These are phyloP conservation scores for Littorina saxatilis DNA, from an alignment of 1,140 invertebrate genomes.

Conservation along the genomic window DNA sequence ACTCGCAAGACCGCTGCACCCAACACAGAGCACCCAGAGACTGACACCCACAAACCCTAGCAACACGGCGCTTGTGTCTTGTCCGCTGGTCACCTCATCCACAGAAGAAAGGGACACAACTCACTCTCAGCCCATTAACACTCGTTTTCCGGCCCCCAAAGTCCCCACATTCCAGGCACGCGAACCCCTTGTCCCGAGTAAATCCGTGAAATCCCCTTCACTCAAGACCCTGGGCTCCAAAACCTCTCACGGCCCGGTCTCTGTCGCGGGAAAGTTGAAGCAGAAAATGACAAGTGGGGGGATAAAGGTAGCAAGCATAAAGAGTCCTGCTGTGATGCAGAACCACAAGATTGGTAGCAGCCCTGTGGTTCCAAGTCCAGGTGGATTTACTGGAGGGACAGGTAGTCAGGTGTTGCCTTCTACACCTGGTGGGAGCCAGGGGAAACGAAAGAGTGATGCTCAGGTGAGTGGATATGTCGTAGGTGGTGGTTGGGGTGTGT, in stretches of 20 bases:
- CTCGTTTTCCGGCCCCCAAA: too few species aligned
- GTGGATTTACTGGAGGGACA: too few species aligned
- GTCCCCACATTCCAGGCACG: not conserved
- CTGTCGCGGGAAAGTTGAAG: slow-evolving; percentile 14
- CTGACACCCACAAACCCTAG: not conserved
- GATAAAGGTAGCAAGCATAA: not conserved
- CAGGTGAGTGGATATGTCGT: not conserved
- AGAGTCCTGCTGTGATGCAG: too few species aligned
- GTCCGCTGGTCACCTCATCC: not conserved
- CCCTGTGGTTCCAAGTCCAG: too few species aligned
- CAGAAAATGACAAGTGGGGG: slow-evolving; percentile 7
- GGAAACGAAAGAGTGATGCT: too few species aligned
- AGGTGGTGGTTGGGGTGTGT: not conserved
- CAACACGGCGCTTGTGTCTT: not conserved
- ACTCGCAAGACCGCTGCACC: too few species aligned
- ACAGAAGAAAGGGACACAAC: not conserved
- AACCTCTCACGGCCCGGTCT: not conserved
- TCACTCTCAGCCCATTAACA: too few species aligned
- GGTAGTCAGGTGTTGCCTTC: too few species aligned
- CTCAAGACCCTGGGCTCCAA: not conserved
- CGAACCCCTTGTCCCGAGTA: too few species aligned
- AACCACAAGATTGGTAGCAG: too few species aligned
- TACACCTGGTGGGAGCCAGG: too few species aligned
- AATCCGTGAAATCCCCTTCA: not conserved
- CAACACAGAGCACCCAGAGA: too few species aligned